phyloP scores from a whole-genome alignment of 92 coral and sea anemone genomes.

The Zoanthus solanderi region DNA sequence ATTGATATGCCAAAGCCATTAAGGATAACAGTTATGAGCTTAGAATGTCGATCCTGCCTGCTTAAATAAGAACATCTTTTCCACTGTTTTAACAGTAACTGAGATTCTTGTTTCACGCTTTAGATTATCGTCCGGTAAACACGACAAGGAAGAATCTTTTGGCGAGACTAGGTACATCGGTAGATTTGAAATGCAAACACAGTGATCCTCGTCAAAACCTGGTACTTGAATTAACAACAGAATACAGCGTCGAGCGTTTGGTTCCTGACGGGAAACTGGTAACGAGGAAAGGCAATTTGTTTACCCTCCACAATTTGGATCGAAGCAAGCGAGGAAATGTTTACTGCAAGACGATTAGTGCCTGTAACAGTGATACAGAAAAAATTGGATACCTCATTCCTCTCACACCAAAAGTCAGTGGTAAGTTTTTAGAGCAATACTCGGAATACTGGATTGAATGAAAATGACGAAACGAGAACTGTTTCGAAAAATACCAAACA shows the following conservation, averaged over 20 bases:
- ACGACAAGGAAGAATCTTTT: constrained; percentile 21
- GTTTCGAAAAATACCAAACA: too few relatives aligned
- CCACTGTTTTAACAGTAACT: background rate
- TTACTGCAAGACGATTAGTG: constrained; percentile 28
- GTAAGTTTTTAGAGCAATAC: background rate
- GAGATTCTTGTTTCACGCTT: background rate
- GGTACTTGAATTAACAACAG: constrained; percentile 24
- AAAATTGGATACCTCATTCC: constrained; percentile 45
- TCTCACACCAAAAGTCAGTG: constrained; percentile 1
- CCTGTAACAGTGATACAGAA: constrained; percentile 29
- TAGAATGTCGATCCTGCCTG: too few relatives aligned
- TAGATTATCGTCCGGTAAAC: constrained; percentile 32
- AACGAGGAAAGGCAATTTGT: constrained; percentile 29
- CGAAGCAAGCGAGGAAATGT: constrained; percentile 42
- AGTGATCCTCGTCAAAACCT: constrained; percentile 27
- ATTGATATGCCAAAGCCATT: too few relatives aligned
- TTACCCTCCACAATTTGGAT: constrained; percentile 20
- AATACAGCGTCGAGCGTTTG: constrained; percentile 15
- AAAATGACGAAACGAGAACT: too few relatives aligned
- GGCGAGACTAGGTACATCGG: constrained; percentile 42
- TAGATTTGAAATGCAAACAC: constrained; percentile 27
- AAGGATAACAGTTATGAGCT: too few relatives aligned
- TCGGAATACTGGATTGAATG: too few relatives aligned
- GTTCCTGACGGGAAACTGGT: constrained; percentile 33
- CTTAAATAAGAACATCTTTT: too few relatives aligned